Percentiles rank a stretch among this genome's conserved stretches.
Conservation (phyloP, 1,140 invertebrate species). For the Macrobrachium rosenbergii region DNA sequence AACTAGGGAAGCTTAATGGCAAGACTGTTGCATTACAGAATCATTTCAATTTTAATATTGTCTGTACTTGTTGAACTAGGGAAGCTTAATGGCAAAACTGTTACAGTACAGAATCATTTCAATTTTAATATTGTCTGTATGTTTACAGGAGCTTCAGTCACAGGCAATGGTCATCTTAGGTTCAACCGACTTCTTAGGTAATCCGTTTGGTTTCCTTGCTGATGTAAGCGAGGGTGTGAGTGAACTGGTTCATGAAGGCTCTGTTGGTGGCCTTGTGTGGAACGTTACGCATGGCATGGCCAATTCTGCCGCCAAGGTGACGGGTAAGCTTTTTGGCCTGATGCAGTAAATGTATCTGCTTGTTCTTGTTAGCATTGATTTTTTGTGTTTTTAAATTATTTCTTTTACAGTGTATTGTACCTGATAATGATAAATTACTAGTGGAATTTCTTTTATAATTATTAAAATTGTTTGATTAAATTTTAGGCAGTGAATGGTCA, state of each 20-base stretch:
- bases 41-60: too few species aligned
- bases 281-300: constrained; percentile 97
- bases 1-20: too few species aligned
- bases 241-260: constrained; percentile 90
- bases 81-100: too few species aligned
- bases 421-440: too few species aligned
- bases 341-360: constrained; percentile 20
- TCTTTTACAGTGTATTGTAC: neutral
- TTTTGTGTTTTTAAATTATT: neutral
- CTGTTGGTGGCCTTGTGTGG: constrained; percentile 88
- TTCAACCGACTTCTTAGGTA: constrained; percentile 97
- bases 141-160: constrained; percentile 86
- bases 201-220: constrained; percentile 94
- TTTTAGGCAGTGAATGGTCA: too few species aligned
- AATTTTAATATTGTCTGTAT: too few species aligned
- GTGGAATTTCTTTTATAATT: too few species aligned
- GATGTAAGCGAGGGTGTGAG: constrained; percentile 96
- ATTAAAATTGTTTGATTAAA: too few species aligned
- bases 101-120: too few species aligned
- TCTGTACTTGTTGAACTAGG: too few species aligned
- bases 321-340: constrained; percentile 70
- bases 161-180: constrained; percentile 96
- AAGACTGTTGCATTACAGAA: too few species aligned
- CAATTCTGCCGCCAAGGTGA: constrained; percentile 96
- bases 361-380: neutral